These are phyloP conservation scores for Meloidogyne chitwoodi DNA, from an alignment of 1,140 invertebrate genomes.

Conservation along the genomic window DNA sequence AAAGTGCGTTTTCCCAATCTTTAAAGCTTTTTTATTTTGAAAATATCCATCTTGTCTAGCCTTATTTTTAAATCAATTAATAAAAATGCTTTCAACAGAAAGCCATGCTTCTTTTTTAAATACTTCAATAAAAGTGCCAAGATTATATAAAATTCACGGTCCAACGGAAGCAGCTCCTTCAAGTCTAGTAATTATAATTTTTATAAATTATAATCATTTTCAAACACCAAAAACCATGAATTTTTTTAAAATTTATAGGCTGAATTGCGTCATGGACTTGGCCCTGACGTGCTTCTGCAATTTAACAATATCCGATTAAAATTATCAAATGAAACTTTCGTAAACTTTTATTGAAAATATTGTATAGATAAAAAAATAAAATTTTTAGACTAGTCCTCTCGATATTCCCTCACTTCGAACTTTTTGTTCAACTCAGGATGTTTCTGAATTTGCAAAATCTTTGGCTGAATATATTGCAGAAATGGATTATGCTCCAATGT, in stretches of 20 bases:
- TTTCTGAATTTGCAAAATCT: constrained; percentile 10
- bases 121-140: too few species aligned
- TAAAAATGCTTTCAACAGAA: neutral
- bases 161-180: neutral
- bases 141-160: too few species aligned
- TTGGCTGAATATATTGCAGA: constrained; percentile 13
- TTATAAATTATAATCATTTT: too few species aligned
- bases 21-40: too few species aligned
- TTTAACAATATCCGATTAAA: neutral
- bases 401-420: constrained; percentile 3
- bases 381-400: neutral
- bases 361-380: neutral
- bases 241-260: neutral
- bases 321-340: neutral
- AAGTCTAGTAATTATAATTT: neutral
- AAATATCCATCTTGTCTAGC: neutral
- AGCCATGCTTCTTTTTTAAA: neutral
- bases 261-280: neutral
- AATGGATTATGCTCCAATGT: neutral
- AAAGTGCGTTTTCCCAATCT: neutral
- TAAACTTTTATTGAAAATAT: neutral
- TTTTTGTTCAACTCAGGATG: neutral
- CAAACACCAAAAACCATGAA: too few species aligned
- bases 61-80: neutral
- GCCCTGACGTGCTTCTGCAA: neutral